A percentile compares a stretch with the other conserved stretches of the same genome.
These are phyloP conservation scores for Tanypteryx hageni DNA, from an alignment of 2,888 invertebrate genomes.

Conservation along the genomic window DNA sequence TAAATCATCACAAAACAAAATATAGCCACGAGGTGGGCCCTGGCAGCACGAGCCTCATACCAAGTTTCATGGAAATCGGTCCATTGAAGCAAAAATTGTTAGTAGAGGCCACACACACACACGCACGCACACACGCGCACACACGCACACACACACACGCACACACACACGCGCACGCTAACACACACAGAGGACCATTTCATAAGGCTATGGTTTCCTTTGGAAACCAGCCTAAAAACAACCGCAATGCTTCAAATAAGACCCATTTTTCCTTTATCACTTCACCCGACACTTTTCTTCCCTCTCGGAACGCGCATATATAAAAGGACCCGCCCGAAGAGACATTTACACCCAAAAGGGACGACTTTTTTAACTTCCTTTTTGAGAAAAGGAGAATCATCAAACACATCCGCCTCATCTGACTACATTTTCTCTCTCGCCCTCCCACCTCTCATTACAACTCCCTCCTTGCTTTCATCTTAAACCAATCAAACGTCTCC, in stretches of 20 bases:
- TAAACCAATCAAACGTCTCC: not conserved
- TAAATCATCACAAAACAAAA: no score
- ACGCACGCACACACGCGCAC: no score
- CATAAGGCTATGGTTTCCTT: no score
- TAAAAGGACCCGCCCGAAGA: not conserved
- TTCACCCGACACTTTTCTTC: not conserved
- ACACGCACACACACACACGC: no score
- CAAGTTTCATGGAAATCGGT: no score
- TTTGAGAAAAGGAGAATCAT: not conserved
- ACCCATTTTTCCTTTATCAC: not conserved
- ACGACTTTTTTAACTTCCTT: not conserved
- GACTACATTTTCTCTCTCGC: not conserved
- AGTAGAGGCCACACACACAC: no score
- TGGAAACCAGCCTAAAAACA: no score
- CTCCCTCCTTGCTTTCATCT: not conserved
- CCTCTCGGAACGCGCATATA: not conserved
- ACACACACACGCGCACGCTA: no score
- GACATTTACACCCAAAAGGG: not conserved
- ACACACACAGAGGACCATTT: no score
- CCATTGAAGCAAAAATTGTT: no score
- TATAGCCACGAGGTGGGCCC: no score
- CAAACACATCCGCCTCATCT: conserved; percentile 23
- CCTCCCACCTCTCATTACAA: not conserved
- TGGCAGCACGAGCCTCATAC: no score
- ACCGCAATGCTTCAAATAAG: not conserved